Evolutionary conservation across 2,113 vertebrate genomes (phyloP).

Genomic region (Ahaetulla prasina): DNA sequence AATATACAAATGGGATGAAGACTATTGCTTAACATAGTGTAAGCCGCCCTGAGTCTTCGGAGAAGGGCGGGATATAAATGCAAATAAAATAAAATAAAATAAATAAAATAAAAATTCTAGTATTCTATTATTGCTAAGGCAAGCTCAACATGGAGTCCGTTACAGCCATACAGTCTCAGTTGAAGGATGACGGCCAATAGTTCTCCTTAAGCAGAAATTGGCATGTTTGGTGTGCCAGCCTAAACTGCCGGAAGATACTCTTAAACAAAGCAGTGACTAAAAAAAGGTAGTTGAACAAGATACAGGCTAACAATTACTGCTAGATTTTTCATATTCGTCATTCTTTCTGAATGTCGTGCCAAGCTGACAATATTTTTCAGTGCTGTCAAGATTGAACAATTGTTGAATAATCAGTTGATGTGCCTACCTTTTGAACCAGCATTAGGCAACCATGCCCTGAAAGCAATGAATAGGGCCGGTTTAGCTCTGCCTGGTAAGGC

Average conservation of each 20-base stretch:
- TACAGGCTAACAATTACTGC: neutral
- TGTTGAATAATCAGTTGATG: neutral
- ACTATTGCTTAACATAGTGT: no score
- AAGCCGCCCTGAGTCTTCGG: no score
- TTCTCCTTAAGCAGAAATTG: neutral
- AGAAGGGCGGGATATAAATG: no score
- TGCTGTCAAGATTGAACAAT: neutral
- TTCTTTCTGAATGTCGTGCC: neutral
- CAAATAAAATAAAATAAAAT: no score
- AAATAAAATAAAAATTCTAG: no score
- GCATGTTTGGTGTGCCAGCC: neutral
- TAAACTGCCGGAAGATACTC: neutral
- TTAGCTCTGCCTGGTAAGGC: no score
- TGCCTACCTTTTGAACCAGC: neutral
- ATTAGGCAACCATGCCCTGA: slow-evolving; percentile 26
- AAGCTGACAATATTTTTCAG: neutral
- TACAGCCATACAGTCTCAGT: neutral
- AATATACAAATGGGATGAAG: no score
- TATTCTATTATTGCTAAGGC: neutral
- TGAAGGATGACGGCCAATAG: neutral
- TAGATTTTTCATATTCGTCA: neutral
- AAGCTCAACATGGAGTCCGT: neutral
- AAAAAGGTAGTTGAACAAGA: neutral
- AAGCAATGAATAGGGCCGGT: no score
- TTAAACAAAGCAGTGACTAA: neutral